These are phyloP conservation scores for Epizoanthus illoricatus DNA, from an alignment of 92 coral and sea anemone species.

Conservation along the genomic window DNA sequence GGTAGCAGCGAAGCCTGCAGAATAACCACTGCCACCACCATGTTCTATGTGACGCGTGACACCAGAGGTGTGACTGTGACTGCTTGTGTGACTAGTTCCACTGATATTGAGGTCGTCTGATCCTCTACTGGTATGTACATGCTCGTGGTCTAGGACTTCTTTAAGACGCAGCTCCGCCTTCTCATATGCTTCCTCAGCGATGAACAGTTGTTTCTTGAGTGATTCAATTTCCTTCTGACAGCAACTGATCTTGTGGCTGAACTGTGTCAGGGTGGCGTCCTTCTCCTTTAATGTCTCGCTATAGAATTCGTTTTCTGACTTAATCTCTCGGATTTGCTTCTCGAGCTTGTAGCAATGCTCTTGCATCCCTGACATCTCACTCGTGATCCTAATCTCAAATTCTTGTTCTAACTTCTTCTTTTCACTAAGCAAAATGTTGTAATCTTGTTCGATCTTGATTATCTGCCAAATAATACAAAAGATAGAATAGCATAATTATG, in stretches of 20 bases:
- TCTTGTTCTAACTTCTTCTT: slow-evolving; percentile 45
- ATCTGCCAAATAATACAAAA: slow-evolving; percentile 3
- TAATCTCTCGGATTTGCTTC: slow-evolving; percentile 47
- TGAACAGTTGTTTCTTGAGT: slow-evolving; percentile 49
- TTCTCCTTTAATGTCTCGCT: slow-evolving; percentile 43
- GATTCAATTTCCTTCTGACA: slow-evolving; percentile 59
- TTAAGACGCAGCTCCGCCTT: slow-evolving; percentile 51
- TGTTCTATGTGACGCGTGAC: not conserved
- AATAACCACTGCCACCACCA: not conserved
- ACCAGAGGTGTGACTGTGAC: not conserved
- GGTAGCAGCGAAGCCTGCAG: slow-evolving; percentile 17
- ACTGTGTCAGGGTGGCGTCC: slow-evolving; percentile 45
- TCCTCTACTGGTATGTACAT: slow-evolving; percentile 35
- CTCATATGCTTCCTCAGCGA: slow-evolving; percentile 40
- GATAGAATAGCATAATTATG: too few relatives aligned
- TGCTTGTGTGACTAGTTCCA: slow-evolving; percentile 3
- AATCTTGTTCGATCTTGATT: slow-evolving; percentile 43
- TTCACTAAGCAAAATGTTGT: slow-evolving; percentile 29
- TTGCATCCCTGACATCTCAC: slow-evolving; percentile 40
- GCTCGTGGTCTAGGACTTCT: slow-evolving; percentile 41
- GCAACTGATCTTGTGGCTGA: slow-evolving; percentile 55
- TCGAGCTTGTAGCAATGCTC: slow-evolving; percentile 54
- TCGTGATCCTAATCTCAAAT: slow-evolving; percentile 27
- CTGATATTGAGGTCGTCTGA: slow-evolving; percentile 12
- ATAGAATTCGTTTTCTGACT: slow-evolving; percentile 49